A percentile compares a stretch with the other conserved stretches of the same genome.
Evolutionary conservation across 2,797 vertebrate species (phyloP).

Genomic region (Zalophus californianus): DNA sequence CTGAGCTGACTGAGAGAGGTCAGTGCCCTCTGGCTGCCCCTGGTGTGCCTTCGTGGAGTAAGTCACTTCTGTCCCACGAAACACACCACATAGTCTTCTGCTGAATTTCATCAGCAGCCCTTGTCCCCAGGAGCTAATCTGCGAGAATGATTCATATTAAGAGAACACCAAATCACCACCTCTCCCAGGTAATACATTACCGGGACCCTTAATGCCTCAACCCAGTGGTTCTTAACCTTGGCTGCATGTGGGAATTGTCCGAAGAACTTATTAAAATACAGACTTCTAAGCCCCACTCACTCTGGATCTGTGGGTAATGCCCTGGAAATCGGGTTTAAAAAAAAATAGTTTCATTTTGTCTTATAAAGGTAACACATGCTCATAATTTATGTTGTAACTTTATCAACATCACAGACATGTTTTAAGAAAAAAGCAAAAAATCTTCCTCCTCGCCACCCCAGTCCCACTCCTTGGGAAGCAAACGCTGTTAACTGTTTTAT

Average conservation of each 20-base stretch:
- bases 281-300: not conserved
- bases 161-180: not conserved
- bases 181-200: not conserved
- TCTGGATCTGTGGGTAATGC: not conserved
- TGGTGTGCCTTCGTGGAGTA: not conserved
- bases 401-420: not conserved
- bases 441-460: not conserved
- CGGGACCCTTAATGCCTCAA: not conserved
- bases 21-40: not conserved
- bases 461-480: not conserved
- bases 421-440: not conserved
- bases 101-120: not conserved
- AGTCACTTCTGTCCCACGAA: not conserved
- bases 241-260: not conserved
- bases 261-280: not conserved
- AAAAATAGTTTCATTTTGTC: not conserved
- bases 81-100: not conserved
- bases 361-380: not conserved
- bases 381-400: conserved; percentile 15
- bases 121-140: not conserved
- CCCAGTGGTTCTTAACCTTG: not conserved
- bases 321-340: not conserved
- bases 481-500: not conserved
- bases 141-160: not conserved
- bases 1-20: not conserved